Conservation (phyloP, 1,140 invertebrate species). For the Drosophila sucinea region DNA sequence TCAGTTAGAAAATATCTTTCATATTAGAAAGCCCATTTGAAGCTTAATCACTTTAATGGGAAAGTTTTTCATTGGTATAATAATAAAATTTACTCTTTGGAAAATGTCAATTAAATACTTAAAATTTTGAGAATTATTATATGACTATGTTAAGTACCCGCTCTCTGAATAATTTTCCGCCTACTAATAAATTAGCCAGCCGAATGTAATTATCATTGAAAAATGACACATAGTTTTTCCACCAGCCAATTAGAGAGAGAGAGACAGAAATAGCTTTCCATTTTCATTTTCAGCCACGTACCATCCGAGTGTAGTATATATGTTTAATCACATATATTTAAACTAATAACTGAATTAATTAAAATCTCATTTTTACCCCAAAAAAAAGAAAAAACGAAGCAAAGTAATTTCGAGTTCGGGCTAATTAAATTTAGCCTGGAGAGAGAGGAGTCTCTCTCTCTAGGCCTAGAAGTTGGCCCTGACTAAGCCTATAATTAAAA, state of each 20-base stretch:
- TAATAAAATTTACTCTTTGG: slow-evolving; percentile 4
- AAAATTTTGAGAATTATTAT: slow-evolving; percentile 18
- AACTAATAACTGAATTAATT: slow-evolving; percentile 81
- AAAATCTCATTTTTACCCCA: slow-evolving; percentile 71
- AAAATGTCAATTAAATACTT: slow-evolving; percentile 29
- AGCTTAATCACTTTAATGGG: slow-evolving; percentile 1
- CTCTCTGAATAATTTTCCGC: slow-evolving; percentile 43
- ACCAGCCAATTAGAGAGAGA: slow-evolving; percentile 13
- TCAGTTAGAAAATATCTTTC: no score
- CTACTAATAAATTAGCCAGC: slow-evolving; percentile 28
- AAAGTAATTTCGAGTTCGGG: slow-evolving; percentile 29
- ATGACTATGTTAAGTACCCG: slow-evolving; percentile 36
- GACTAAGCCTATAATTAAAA: slow-evolving; percentile 63
- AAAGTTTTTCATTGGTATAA: not conserved
- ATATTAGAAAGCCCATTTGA: not conserved
- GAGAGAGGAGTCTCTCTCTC: not conserved
- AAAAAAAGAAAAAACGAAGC: slow-evolving; percentile 14
- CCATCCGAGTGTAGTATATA: not conserved
- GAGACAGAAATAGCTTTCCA: slow-evolving; percentile 33
- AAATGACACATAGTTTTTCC: slow-evolving; percentile 49
- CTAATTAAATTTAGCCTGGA: slow-evolving; percentile 67
- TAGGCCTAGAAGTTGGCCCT: slow-evolving; percentile 19
- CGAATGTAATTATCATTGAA: slow-evolving; percentile 12
- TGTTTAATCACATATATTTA: slow-evolving; percentile 74
- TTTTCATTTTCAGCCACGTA: slow-evolving; percentile 8